A percentile compares a stretch with the other conserved stretches of the same genome.
These are phyloP conservation scores for Megaceryle maxima DNA, from an alignment of 2,113 vertebrate species.

Conservation along the genomic window DNA sequence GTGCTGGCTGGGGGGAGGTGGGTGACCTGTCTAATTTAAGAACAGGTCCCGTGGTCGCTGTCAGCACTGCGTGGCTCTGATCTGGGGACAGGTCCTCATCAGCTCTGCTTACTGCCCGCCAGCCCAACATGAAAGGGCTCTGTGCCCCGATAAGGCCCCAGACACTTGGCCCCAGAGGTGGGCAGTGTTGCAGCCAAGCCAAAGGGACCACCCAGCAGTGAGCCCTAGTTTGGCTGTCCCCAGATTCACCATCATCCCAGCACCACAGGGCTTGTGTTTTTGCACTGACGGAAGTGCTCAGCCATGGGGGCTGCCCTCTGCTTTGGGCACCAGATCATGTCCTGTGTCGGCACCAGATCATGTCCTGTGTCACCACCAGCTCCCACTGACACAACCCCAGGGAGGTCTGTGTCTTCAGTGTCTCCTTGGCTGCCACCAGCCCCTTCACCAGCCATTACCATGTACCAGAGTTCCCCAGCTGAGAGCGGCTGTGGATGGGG, in stretches of 20 bases:
- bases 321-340: neutral
- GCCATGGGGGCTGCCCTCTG: neutral
- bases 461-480: accelerated
- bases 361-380: neutral
- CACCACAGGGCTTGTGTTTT: neutral
- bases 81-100: slow-evolving; percentile 48
- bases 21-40: slow-evolving; percentile 38
- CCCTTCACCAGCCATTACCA: neutral
- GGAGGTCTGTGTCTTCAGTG: neutral
- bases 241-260: neutral
- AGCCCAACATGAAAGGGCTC: neutral
- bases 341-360: neutral
- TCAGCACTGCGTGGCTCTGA: slow-evolving; percentile 8
- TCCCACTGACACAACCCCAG: neutral
- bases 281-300: neutral
- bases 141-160: neutral
- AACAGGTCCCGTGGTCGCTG: neutral
- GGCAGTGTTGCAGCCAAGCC: neutral
- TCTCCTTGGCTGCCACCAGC: neutral
- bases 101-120: neutral
- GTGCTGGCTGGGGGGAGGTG: neutral
- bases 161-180: neutral
- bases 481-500: neutral
- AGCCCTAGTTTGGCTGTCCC: neutral
- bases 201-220: neutral